Conservation (phyloP, 2,797 vertebrate genomes). For the Microhierax caerulescens region DNA sequence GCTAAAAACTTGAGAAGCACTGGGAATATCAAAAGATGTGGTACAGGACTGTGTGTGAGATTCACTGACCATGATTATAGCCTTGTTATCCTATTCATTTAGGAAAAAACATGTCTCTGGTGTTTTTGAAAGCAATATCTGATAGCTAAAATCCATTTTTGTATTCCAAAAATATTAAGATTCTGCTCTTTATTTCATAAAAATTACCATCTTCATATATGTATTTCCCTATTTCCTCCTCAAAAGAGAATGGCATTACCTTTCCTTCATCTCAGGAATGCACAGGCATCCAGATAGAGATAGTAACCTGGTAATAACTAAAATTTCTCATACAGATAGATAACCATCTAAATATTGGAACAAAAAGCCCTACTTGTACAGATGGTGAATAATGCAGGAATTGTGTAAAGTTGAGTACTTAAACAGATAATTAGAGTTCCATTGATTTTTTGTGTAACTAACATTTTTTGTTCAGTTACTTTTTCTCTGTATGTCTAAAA, state of each 20-base stretch:
- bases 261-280: not conserved
- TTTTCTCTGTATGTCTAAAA: not conserved
- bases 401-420: not conserved
- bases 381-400: accelerated
- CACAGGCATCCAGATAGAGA: not conserved
- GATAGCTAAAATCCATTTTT: not conserved
- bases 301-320: not conserved
- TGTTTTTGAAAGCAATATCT: not conserved
- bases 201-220: not conserved
- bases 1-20: not conserved
- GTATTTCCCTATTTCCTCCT: not conserved
- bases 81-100: not conserved
- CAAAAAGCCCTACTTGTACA: not conserved
- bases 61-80: not conserved
- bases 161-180: not conserved
- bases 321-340: not conserved
- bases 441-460: not conserved
- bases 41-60: not conserved
- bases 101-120: not conserved
- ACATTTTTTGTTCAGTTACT: not conserved
- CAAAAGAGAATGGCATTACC: not conserved
- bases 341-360: not conserved
- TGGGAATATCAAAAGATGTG: not conserved
- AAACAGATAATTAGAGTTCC: not conserved
- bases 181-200: not conserved